Percentiles rank a stretch among this genome's conserved stretches.
Evolutionary conservation across 2,888 invertebrate genomes (phyloP).

Genomic region (Drosophila borborema): DNA sequence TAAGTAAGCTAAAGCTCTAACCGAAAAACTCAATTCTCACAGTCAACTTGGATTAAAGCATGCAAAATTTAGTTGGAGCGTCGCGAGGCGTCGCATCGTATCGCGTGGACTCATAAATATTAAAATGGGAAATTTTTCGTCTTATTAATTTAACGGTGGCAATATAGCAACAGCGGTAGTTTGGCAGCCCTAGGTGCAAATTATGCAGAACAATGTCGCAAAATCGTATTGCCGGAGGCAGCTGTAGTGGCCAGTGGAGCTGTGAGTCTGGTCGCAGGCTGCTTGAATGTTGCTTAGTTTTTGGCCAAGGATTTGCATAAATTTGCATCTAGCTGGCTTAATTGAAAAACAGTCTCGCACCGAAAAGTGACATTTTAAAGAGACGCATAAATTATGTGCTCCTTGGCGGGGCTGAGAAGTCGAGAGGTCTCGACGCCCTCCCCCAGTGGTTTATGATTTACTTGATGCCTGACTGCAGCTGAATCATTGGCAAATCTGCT

Average conservation of each 20-base stretch:
- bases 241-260: conserved; percentile 43
- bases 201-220: conserved; percentile 70
- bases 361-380: conserved; percentile 76
- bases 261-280: conserved; percentile 31
- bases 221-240: conserved; percentile 57
- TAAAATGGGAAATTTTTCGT: conserved; percentile 82
- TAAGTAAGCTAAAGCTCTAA: neutral
- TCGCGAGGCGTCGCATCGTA: conserved; percentile 22
- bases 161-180: conserved; percentile 69
- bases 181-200: conserved; percentile 64
- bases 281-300: conserved; percentile 74
- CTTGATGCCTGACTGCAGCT: conserved; percentile 75
- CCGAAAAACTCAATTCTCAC: conserved; percentile 30
- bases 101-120: conserved; percentile 77
- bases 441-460: conserved; percentile 71
- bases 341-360: conserved; percentile 68
- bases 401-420: conserved; percentile 27
- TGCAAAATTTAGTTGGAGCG: conserved; percentile 31
- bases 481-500: conserved; percentile 81
- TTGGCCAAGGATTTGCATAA: conserved; percentile 77
- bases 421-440: conserved; percentile 18
- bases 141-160: conserved; percentile 80
- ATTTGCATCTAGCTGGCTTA: conserved; percentile 73
- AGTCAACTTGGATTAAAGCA: conserved; percentile 29
- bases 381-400: conserved; percentile 72